Conservation (phyloP, 92 coral and sea anemone species). For the Siderastrea siderea region DNA sequence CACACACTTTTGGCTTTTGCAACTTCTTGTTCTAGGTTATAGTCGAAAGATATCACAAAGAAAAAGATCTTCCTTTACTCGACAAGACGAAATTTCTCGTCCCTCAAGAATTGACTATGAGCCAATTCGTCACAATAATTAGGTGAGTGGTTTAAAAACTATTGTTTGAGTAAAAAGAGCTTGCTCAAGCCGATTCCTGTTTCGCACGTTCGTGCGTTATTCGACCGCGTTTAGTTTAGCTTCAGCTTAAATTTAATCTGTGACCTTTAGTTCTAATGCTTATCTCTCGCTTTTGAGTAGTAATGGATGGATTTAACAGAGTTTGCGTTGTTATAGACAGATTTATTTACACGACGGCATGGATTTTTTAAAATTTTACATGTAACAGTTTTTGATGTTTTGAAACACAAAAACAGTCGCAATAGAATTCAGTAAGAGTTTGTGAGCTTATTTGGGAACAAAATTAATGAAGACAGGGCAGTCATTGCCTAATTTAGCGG, state of each 20-base stretch:
- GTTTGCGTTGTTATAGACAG: no score
- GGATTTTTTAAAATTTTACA: no score
- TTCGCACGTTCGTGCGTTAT: conserved; percentile 13
- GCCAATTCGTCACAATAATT: conserved; percentile 98
- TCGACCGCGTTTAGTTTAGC: not conserved
- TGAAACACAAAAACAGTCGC: no score
- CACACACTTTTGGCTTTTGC: not conserved
- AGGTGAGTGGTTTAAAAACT: conserved; percentile 73
- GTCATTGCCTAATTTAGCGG: not conserved
- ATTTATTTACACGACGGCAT: no score
- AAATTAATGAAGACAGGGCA: no score
- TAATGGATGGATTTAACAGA: no score
- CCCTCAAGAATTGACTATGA: conserved; percentile 98
- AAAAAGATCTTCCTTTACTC: conserved; percentile 90
- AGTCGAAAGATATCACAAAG: conserved; percentile 98
- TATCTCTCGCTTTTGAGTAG: not conserved
- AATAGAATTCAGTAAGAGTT: no score
- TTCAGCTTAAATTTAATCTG: not conserved
- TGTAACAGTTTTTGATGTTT: no score
- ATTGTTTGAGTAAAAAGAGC: conserved; percentile 17
- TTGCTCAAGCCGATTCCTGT: not conserved
- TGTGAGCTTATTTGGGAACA: no score
- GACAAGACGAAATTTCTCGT: conserved; percentile 98
- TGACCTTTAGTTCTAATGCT: not conserved
- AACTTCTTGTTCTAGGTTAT: conserved; percentile 77